phyloP scores from a whole-genome alignment of 2,797 vertebrate genomes.

The Amphiprion clarkii region DNA sequence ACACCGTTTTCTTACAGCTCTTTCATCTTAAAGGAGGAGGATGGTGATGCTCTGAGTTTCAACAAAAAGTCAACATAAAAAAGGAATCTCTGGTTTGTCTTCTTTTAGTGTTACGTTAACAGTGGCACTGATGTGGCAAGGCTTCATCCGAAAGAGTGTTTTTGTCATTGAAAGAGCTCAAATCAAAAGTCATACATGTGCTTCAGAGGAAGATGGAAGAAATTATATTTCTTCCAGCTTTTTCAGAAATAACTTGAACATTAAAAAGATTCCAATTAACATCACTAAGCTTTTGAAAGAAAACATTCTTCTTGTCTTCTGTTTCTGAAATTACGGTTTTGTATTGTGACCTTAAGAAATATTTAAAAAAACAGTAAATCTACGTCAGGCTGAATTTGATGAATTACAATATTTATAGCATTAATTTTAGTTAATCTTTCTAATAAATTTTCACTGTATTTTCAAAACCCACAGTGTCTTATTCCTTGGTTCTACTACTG shows the following conservation, averaged over 20 bases:
- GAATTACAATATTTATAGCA: too few species aligned
- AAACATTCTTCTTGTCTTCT: neutral
- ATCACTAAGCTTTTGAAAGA: neutral
- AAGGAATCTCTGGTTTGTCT: neutral
- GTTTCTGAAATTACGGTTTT: neutral
- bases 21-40: neutral
- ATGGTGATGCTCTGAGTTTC: neutral
- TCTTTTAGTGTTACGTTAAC: neutral
- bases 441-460: neutral
- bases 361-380: neutral
- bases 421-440: neutral
- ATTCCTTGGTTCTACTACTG: too few species aligned
- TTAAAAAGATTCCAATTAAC: neutral
- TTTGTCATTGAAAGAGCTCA: neutral
- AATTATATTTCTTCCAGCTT: neutral
- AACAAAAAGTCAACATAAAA: neutral
- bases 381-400: neutral
- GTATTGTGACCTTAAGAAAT: neutral
- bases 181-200: neutral
- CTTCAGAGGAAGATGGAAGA: neutral
- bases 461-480: neutral
- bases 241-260: neutral
- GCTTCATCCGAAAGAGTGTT: neutral
- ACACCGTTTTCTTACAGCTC: slow-evolving; percentile 2
- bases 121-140: neutral